Evolutionary conservation across 2,888 invertebrate genomes (phyloP).

Genomic region (Elegia similella): DNA sequence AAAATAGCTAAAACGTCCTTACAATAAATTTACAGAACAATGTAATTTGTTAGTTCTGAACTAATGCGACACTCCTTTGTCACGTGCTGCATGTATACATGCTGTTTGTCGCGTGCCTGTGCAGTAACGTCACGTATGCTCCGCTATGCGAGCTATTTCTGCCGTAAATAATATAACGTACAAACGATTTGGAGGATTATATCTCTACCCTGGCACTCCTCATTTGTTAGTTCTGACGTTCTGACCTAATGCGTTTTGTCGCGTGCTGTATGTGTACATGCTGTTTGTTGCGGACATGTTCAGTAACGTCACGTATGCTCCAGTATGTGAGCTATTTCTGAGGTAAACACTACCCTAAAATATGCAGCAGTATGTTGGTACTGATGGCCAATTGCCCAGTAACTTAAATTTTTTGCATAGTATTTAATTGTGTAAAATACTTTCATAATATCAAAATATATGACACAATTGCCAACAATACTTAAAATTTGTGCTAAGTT

Average conservation of each 20-base stretch:
- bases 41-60: conserved; percentile 1
- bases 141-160: conserved; percentile 3
- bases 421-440: too few relatives aligned
- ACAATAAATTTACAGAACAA: background rate
- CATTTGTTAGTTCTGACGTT: conserved; percentile 4
- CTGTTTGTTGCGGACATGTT: too few relatives aligned
- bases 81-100: background rate
- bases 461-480: too few relatives aligned
- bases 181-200: background rate
- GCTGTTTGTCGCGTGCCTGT: background rate
- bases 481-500: too few relatives aligned
- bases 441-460: too few relatives aligned
- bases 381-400: conserved; percentile 1
- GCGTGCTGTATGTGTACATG: too few relatives aligned
- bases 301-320: too few relatives aligned
- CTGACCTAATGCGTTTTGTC: too few relatives aligned
- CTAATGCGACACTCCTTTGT: conserved; percentile 7
- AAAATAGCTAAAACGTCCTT: too few relatives aligned
- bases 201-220: background rate
- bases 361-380: background rate
- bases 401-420: too few relatives aligned
- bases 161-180: too few relatives aligned
- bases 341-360: conserved; percentile 5
- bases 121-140: conserved; percentile 1
- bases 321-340: too few relatives aligned